Evolutionary conservation across 2,888 invertebrate species (phyloP), one percentile per base, ranked within the genome.

Genomic region (Dicyrtomina minuta): DNA sequence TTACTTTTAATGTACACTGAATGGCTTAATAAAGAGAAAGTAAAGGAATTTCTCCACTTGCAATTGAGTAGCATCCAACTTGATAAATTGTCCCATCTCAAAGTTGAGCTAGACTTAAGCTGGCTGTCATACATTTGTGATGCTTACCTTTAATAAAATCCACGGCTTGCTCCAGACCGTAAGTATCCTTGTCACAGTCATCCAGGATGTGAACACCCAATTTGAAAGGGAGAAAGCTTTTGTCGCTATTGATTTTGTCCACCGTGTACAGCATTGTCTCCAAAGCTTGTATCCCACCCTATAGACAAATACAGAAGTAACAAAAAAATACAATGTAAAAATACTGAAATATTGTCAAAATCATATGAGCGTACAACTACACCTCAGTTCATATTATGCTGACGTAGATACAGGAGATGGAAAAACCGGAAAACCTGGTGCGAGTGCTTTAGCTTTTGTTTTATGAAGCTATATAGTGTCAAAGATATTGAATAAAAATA

Each of bases 141-240:
- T 8, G 1, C 15, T 43, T 84, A 96, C 96, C 95, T 90, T 95
- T 93, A 74, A 96, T 96, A 82, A 96, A 96, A 83, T 96, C 95
- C 17, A 96, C 92, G 17, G 95, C 93, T 89, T 96, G 95, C 82
- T 96, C 95, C 75, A 96, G 84, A 0, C 96, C 96, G 80, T 95
- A 95, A 0, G 95, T 96, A 81, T 96, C 96, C 83, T 93, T 92
- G 84, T 96, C 96, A 82, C 96, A 96, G 82, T 96, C 96, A 81
- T 96, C 96, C 74, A 96, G 85, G 65, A 96, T 89, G 80, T 94
- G 91, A 12, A 93, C 93, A 46, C 95, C 95, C 13, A 96, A 83
- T 5, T 85, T 88, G 65, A 94, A 88, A 0, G 91, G 91, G 74
- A 92, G 84, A 74, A 90, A 83, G 68, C 85, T 84, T 68, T 85